Percentiles rank a stretch among this genome's conserved stretches.
phyloP scores from a whole-genome alignment of 2,113 vertebrate genomes.

The Paradoxurus hermaphroditus region DNA sequence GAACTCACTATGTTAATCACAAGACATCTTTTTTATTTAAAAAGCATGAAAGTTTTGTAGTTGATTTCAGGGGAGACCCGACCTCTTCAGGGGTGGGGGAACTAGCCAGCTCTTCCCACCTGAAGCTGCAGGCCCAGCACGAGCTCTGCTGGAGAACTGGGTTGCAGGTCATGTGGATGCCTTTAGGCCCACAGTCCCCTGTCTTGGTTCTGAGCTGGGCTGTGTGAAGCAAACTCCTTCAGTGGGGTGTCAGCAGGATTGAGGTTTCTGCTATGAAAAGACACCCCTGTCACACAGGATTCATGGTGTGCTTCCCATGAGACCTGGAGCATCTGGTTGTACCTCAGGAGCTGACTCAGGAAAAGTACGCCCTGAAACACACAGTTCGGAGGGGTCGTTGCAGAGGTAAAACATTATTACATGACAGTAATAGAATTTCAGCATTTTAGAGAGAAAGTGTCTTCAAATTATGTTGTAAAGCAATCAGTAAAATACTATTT shows the following conservation, averaged over 20 bases:
- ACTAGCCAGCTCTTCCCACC: accelerated
- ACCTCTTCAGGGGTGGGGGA: neutral
- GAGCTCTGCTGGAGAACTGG: accelerated
- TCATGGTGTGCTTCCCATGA: neutral
- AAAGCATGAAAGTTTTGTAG: neutral
- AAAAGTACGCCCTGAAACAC: no score
- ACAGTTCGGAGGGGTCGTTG: accelerated
- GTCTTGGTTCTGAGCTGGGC: neutral
- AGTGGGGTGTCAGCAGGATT: accelerated
- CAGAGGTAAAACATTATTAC: neutral
- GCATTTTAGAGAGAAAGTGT: neutral
- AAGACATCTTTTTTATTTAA: neutral
- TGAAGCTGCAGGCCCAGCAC: accelerated
- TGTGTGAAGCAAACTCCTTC: neutral
- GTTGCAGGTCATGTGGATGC: accelerated
- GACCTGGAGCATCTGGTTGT: neutral
- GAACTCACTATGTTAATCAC: neutral
- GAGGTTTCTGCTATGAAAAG: neutral
- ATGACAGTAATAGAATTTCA: neutral
- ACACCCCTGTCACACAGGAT: accelerated
- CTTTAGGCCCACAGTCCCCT: accelerated
- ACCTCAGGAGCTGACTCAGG: accelerated
- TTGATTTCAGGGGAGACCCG: neutral
- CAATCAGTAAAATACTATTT: neutral
- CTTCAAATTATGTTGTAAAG: neutral